phyloP scores from a whole-genome alignment of 2,797 vertebrate species.

The Pristis pectinata region DNA sequence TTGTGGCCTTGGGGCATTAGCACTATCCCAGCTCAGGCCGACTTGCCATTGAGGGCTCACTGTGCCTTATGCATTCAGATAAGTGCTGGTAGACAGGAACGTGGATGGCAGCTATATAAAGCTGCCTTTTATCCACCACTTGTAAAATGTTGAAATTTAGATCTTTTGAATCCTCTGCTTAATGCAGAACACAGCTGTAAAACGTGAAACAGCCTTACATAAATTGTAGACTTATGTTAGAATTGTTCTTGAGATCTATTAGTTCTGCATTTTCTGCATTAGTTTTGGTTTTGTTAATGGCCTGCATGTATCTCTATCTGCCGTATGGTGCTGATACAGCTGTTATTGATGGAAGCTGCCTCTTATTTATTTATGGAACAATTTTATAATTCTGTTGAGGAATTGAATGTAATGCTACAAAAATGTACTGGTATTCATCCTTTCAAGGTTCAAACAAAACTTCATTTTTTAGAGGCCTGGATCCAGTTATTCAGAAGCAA shows the following conservation, averaged over 20 bases:
- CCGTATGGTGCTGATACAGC: not conserved
- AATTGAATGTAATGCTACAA: not conserved
- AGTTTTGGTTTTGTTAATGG: not conserved
- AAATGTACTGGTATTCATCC: not conserved
- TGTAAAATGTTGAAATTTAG: not conserved
- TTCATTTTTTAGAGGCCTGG: not conserved
- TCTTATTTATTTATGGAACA: not conserved
- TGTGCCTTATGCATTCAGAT: too few relatives aligned
- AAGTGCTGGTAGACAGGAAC: too few relatives aligned
- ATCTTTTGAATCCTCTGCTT: not conserved
- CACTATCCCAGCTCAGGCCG: too few relatives aligned
- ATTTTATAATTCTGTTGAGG: not conserved
- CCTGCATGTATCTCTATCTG: not conserved
- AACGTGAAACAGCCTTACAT: not conserved
- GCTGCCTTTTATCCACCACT: not conserved
- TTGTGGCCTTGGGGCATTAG: too few relatives aligned
- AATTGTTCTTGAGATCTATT: not conserved
- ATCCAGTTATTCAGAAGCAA: not conserved
- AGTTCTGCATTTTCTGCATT: not conserved
- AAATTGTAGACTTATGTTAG: not conserved
- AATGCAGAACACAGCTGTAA: not conserved
- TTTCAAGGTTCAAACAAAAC: not conserved
- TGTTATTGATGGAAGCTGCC: not conserved
- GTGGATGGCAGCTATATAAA: not conserved
- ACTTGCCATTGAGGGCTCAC: too few relatives aligned